A percentile compares a stretch with the other conserved stretches of the same genome.
These are phyloP conservation scores for Eulacestoma nigropectus DNA, from an alignment of 2,113 vertebrate genomes.

Conservation along the genomic window DNA sequence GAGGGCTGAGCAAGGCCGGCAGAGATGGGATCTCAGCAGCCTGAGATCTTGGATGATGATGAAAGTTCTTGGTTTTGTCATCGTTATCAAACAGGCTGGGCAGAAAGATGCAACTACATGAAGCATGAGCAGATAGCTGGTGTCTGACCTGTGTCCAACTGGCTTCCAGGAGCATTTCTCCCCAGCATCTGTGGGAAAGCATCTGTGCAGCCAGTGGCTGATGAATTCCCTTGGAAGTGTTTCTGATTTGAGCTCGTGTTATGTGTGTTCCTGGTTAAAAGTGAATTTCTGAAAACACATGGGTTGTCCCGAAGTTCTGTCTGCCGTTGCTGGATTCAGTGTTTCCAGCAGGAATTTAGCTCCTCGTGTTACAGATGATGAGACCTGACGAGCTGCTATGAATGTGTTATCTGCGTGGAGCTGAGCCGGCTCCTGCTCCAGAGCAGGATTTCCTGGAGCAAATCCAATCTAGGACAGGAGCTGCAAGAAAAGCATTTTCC, in stretches of 20 bases:
- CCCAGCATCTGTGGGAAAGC: neutral
- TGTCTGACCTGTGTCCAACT: neutral
- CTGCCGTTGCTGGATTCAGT: neutral
- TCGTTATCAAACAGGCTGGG: neutral
- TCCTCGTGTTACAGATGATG: constrained; percentile 22
- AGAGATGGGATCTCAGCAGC: neutral
- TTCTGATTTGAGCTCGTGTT: neutral
- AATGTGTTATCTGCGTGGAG: neutral
- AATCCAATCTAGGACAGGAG: neutral
- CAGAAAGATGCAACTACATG: accelerated
- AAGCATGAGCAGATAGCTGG: neutral
- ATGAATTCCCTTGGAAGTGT: neutral
- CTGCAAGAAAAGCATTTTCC: neutral
- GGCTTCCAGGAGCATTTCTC: neutral
- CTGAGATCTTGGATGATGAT: neutral
- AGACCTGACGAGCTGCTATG: neutral
- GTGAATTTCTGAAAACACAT: neutral
- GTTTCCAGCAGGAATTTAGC: constrained; percentile 11
- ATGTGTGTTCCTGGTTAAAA: neutral
- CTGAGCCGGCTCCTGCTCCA: neutral
- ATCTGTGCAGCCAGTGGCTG: neutral
- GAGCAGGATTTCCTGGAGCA: neutral
- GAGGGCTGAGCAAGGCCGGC: neutral
- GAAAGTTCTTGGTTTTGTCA: neutral
- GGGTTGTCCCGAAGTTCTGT: neutral